Conservation (phyloP, 2,888 invertebrate genomes). For the Acanthopleura granulata region DNA sequence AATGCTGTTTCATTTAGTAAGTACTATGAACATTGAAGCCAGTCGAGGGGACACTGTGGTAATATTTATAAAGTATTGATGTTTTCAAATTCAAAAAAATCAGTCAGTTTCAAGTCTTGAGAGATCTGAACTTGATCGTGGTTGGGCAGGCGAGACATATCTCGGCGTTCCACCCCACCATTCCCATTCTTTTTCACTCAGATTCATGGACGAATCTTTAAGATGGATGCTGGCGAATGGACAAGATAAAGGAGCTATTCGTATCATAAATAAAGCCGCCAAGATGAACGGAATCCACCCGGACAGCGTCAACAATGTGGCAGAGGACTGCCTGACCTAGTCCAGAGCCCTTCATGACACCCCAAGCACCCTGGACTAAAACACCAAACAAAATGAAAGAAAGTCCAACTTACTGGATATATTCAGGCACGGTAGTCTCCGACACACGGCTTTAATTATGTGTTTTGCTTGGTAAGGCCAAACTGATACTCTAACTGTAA, state of each 20-base stretch:
- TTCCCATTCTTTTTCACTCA: slow-evolving; percentile 6
- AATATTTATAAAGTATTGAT: too few relatives aligned
- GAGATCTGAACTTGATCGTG: too few relatives aligned
- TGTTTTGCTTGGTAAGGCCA: slow-evolving; percentile 9
- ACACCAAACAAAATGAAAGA: too few relatives aligned
- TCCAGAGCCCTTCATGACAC: not conserved
- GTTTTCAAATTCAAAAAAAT: too few relatives aligned
- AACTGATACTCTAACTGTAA: not conserved
- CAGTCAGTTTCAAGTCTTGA: too few relatives aligned
- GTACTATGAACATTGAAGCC: too few relatives aligned
- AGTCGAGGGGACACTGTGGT: too few relatives aligned
- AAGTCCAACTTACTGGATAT: not conserved
- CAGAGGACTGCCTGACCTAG: not conserved
- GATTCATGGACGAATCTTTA: slow-evolving; percentile 42
- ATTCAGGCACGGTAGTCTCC: not conserved
- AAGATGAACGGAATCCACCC: slow-evolving; percentile 34
- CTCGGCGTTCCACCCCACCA: too few relatives aligned
- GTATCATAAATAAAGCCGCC: slow-evolving; percentile 36
- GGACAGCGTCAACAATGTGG: not conserved
- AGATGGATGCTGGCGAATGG: slow-evolving; percentile 43
- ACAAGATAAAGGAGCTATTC: slow-evolving; percentile 33
- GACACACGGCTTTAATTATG: not conserved
- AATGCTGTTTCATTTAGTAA: too few relatives aligned
- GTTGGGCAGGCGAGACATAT: too few relatives aligned
- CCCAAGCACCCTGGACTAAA: too few relatives aligned